A percentile compares a stretch with the other conserved stretches of the same genome.
These are phyloP conservation scores for Cordilura impudica DNA, from an alignment of 2,888 invertebrate species.

Conservation along the genomic window DNA sequence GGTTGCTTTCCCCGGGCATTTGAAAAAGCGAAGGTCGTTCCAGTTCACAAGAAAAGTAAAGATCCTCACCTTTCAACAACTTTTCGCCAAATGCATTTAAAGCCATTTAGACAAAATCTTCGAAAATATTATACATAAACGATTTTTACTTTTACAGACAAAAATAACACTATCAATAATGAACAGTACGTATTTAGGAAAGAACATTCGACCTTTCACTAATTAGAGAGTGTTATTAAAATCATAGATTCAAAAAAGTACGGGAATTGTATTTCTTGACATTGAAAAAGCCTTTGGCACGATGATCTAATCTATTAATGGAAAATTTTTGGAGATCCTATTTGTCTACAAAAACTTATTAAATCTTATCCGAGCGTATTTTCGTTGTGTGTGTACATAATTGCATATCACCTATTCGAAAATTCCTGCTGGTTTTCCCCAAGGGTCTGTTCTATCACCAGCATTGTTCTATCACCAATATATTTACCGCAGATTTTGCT, in stretches of 20 bases:
- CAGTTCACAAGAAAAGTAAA: not conserved
- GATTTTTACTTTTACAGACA: not conserved
- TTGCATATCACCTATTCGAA: not conserved
- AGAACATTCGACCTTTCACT: no score
- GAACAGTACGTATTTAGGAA: no score
- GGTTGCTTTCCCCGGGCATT: not conserved
- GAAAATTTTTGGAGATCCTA: not conserved
- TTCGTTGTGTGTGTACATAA: not conserved
- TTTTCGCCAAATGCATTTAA: not conserved
- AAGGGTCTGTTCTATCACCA: not conserved
- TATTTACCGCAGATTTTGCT: slow-evolving; percentile 7
- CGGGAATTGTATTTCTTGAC: no score
- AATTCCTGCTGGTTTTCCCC: no score
- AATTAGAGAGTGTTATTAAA: slow-evolving; percentile 17
- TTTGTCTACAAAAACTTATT: not conserved
- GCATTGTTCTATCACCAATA: not conserved
- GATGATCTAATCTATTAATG: not conserved
- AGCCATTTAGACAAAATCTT: no score
- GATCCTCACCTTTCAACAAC: not conserved
- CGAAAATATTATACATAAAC: no score
- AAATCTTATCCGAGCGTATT: not conserved
- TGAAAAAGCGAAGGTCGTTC: slow-evolving; percentile 9
- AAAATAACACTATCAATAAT: no score
- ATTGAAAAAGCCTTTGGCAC: no score
- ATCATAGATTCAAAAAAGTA: not conserved